A percentile compares a stretch with the other conserved stretches of the same genome.
phyloP scores from a whole-genome alignment of 2,797 vertebrate species.

The Dermochelys coriacea region DNA sequence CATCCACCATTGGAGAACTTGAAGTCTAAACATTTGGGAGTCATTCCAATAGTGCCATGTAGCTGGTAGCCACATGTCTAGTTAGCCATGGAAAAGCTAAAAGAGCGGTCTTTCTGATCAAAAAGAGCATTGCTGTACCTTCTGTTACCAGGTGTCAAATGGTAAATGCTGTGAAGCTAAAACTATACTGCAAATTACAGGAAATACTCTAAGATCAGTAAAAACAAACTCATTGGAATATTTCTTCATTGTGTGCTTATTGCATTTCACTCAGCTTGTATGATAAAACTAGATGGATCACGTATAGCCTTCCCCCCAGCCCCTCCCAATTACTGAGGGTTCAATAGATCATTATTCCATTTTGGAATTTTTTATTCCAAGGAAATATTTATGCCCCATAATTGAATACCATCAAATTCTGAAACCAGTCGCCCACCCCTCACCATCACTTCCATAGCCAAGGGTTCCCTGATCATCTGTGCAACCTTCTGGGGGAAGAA shows the following conservation, averaged over 20 bases:
- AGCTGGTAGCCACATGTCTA: background rate
- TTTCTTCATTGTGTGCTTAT: constrained; percentile 34
- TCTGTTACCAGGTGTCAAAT: constrained; percentile 35
- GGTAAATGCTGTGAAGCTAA: constrained; percentile 34
- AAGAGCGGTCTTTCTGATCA: background rate
- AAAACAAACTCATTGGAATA: constrained; percentile 57
- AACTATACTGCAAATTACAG: constrained; percentile 37
- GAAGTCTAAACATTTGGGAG: background rate
- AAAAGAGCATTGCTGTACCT: background rate
- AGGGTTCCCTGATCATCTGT: constrained; percentile 21
- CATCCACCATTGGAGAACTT: constrained; percentile 12
- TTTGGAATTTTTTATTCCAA: constrained; percentile 24
- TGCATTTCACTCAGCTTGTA: constrained; percentile 33
- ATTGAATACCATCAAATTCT: background rate
- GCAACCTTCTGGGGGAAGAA: background rate
- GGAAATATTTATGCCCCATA: background rate
- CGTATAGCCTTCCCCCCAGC: constrained; percentile 4
- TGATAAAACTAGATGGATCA: constrained; percentile 37
- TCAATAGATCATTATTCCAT: constrained; percentile 35
- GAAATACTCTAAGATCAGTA: constrained; percentile 1
- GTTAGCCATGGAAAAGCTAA: background rate
- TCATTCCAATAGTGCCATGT: background rate
- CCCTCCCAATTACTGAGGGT: constrained; percentile 32
- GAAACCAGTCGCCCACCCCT: background rate
- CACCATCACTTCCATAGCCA: background rate